Evolutionary conservation across 2,797 vertebrate genomes (phyloP), one percentile per base, ranked within the genome.

Genomic region (Cyclopterus lumpus): DNA sequence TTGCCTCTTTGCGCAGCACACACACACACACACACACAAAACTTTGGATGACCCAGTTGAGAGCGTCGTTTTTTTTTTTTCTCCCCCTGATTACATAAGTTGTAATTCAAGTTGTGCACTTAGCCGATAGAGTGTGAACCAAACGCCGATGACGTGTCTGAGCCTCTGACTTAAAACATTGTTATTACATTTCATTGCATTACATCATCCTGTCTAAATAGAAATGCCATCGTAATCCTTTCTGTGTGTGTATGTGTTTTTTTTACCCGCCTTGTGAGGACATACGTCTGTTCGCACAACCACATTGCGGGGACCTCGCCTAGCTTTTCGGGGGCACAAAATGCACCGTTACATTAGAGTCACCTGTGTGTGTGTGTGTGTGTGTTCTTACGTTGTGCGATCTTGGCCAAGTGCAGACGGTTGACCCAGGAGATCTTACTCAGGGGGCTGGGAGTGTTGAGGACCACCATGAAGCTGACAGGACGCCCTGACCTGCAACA

Each of bases 371-470:
- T 30, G n/a, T 38, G 57, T 55, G 48, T 67, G 67, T 51, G 44
- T 59, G 55, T 36, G 11, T 38, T n/a, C 90, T 89, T 90, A 93
- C 91, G 88, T 58, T 95, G 95, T 59, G 96, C 96, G 0, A 98
- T 95, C 94, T 97, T 98, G 75, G 97, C 97, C 93, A 99, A 85
- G 82, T 99, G 97, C 82, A 99, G 87, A 32, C 97, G 94, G 90
- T 98, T 99, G 83, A 99, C 97, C 98, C 98, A 99, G 80, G 95
- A 97, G 90, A 99, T 97, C 93, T 99, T 98, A 90, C 97, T 98
- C 53, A 98, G 91, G 8, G 97, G 96, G 83, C 86, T 99, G 18
- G 97, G 96, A 0, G 97, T 98, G 94, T 98, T 97, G 94, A 99
- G 98, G 82, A 99, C 97, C 81, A 97, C 96, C 95, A 97, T 98